Percentiles rank a stretch among this genome's conserved stretches.
Evolutionary conservation across 2,113 vertebrate genomes (phyloP).

Genomic region (Austrofundulus limnaeus): DNA sequence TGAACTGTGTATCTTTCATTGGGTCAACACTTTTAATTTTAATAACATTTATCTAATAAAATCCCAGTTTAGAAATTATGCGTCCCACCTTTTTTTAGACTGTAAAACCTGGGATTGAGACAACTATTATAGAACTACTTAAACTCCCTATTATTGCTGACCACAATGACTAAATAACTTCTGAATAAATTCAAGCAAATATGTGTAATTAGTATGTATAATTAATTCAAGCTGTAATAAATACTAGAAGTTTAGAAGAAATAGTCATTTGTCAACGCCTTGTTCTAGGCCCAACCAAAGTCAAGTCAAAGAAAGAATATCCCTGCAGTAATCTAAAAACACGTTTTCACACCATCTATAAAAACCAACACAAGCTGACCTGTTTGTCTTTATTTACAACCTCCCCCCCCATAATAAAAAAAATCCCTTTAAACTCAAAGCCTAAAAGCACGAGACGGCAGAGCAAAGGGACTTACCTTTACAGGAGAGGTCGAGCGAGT

Average conservation of each 20-base stretch:
- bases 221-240: not conserved
- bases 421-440: not conserved
- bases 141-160: not conserved
- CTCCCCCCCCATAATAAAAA: not conserved
- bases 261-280: conserved; percentile 4
- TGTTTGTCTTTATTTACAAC: not conserved
- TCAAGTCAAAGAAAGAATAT: conserved; percentile 65
- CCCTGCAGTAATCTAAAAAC: conserved; percentile 10
- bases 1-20: not conserved
- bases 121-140: not conserved
- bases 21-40: not conserved
- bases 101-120: not conserved
- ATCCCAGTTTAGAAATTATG: not conserved
- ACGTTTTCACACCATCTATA: not conserved
- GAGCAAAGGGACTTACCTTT: conserved; percentile 61
- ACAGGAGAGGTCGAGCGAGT: conserved; percentile 38
- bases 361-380: not conserved
- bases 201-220: not conserved
- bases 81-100: not conserved
- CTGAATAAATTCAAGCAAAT: conserved; percentile 4
- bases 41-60: not conserved
- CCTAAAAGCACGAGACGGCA: not conserved
- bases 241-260: not conserved
- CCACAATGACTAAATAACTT: conserved; percentile 15
- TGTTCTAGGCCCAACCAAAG: conserved; percentile 56